Base-by-base conservation (phyloP, 2,888 invertebrate genomes). In the Apotomis betuletana region DNA sequence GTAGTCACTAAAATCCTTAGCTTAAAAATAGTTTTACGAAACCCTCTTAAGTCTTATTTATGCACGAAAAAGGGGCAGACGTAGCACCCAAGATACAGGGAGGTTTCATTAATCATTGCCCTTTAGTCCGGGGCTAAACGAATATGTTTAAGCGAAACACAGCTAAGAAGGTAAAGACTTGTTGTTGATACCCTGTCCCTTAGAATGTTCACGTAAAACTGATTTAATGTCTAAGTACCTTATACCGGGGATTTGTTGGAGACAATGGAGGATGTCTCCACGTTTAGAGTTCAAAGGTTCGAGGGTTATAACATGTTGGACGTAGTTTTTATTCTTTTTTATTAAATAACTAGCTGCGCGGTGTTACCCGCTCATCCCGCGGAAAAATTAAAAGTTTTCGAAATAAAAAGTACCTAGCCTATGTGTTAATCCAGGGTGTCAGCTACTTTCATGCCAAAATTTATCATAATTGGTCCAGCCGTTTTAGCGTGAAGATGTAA, bases 61-160 rank as follows among this genome's bases (percentile, higher is more conserved):
- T 84, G 81, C 80, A 84, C 81, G 79, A 83, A 80, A 84, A 83
- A 83, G 85, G 84, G 85, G 82, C 80, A 81, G 84, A 81, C 81
- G 80, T 70, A 76, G 77, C 79, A 79, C 80, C 79, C 80, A 78
- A 81, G 81, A 81, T 67, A 73, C 80, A 86, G 80, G 82, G 83
- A 80, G 87, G 78, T 89, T 27, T 87, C 90, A 92, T 92, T 90
- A 90, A 91, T 92, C 92, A 92, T 88, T 85, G 79, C 85, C 87
- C 82, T 81, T 87, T 89, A 89, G 85, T 85, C 87, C 83, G 78
- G 80, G 85, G 86, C 84, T 84, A 85, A 87, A 89, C 87, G 87
- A 89, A 90, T 89, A 89, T 90, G 88, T 88, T 89, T 86, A 87
- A 86, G 82, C 85, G 82, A 86, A 83, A 81, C 77, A 85, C 80